Evolutionary conservation across 1,140 invertebrate species (phyloP), one percentile per base, ranked within the genome.

Genomic region (Drosophila insularis): DNA sequence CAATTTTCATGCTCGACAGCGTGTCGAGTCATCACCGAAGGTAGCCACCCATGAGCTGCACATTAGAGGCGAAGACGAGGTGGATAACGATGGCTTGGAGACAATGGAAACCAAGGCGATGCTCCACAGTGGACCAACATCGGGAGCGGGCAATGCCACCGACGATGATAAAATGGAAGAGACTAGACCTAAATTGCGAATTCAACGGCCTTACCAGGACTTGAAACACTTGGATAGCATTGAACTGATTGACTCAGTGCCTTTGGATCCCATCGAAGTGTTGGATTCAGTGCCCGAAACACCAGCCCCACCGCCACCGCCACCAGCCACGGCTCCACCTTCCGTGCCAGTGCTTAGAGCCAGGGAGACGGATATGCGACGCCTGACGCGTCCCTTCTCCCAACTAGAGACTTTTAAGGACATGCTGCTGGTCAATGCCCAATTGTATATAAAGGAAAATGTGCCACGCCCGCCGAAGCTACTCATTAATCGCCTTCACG

Each of bases 371-470:
- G 80, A 85, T 58, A 14, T 90, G 39, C 74, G 89, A n/a, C 74
- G 78, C 4, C 89, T 68, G 0, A 81, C 84, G 0, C 76, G 81
- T 23, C 75, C 79, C 0, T 66, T 91, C 1, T 89, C 89, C 1
- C 81, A 90, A 19, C 19, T 90, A 54, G 91, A 91, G 60, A 91
- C 89, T 2, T 91, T 87, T 17, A 89, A 81, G 68, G 89, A 92
- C 53, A 92, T 91, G 91, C 65, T 92, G 21, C 54, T 91, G 21
- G 60, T 91, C n/a, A 91, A 92, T 68, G 89, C 91, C 1, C 91
- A 92, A 53, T 64, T 89, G 1, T 92, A 91, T 35, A 91, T 92
- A 4, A 91, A 89, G 53, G 81, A 91, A 5, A 73, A 92, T 63
- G 78, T 92, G 1, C 91, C 91, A 13, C 72, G 78, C n/a, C 84